A percentile compares a stretch with the other conserved stretches of the same genome.
Conservation (phyloP, 2,113 vertebrate species). For the Oncorhynchus gorbuscha region DNA sequence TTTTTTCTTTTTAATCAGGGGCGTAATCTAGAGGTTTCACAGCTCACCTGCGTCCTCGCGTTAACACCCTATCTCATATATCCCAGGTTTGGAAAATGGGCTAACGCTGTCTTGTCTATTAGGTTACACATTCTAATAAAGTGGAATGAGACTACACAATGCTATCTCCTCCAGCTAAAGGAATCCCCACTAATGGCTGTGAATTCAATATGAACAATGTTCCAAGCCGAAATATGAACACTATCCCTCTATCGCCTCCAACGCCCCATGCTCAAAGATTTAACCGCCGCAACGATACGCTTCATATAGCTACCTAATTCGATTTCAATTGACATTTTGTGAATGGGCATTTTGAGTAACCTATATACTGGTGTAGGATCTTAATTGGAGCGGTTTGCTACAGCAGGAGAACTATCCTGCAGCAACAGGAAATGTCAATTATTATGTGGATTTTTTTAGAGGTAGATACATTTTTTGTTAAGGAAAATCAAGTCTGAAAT, state of each 20-base stretch:
- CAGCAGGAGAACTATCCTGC: too few relatives aligned
- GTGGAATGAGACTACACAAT: constrained; percentile 52
- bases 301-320: neutral
- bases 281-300: neutral
- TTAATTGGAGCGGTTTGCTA: too few relatives aligned
- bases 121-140: constrained; percentile 51
- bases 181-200: constrained; percentile 33
- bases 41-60: neutral
- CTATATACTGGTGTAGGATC: too few relatives aligned
- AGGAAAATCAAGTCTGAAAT: too few relatives aligned
- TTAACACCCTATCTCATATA: constrained; percentile 27
- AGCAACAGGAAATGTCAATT: too few relatives aligned
- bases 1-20: constrained; percentile 32
- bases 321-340: neutral
- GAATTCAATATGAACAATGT: constrained; percentile 36
- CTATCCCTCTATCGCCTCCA: constrained; percentile 7
- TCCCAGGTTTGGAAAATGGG: constrained; percentile 8
- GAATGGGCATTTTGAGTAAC: constrained; percentile 16
- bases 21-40: constrained; percentile 31
- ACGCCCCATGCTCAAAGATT: neutral
- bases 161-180: constrained; percentile 44
- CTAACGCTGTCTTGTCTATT: constrained; percentile 47
- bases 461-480: too few relatives aligned
- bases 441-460: too few relatives aligned
- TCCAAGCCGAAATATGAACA: constrained; percentile 38